A percentile compares a stretch with the other conserved stretches of the same genome.
Conservation (phyloP, 2,113 vertebrate genomes). For the Nansenia antarctica region DNA sequence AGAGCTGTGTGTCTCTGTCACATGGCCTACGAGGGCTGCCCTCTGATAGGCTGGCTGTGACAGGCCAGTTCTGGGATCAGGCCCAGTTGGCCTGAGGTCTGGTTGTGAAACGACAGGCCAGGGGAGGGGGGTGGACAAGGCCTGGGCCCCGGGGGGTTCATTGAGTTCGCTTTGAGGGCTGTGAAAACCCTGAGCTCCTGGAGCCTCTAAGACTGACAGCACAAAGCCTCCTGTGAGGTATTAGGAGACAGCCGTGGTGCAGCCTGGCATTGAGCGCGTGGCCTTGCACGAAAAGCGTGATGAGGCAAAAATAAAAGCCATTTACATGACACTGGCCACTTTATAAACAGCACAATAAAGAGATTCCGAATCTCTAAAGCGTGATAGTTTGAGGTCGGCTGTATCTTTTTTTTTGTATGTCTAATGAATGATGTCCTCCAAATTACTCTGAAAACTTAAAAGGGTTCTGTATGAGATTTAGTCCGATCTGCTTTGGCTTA, state of each 20-base stretch:
- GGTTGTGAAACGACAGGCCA: slow-evolving; percentile 54
- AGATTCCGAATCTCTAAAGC: slow-evolving; percentile 62
- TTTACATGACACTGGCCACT: slow-evolving; percentile 75
- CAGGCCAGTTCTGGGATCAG: slow-evolving; percentile 61
- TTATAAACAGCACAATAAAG: slow-evolving; percentile 63
- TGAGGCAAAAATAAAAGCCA: slow-evolving; percentile 69
- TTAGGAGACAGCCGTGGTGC: slow-evolving; percentile 62
- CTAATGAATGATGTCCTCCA: slow-evolving; percentile 65
- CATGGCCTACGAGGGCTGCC: slow-evolving; percentile 52
- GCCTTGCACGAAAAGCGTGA: slow-evolving; percentile 68
- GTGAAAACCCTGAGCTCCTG: slow-evolving; percentile 52
- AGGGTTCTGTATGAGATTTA: slow-evolving; percentile 60
- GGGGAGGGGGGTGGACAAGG: slow-evolving; percentile 33
- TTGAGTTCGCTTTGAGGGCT: slow-evolving; percentile 61
- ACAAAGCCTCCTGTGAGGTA: slow-evolving; percentile 69
- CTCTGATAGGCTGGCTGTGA: slow-evolving; percentile 57
- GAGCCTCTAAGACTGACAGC: slow-evolving; percentile 72
- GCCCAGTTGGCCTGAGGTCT: slow-evolving; percentile 64
- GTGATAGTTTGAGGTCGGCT: slow-evolving; percentile 47
- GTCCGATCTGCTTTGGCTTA: slow-evolving; percentile 55
- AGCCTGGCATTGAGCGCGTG: slow-evolving; percentile 63
- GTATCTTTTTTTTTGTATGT: slow-evolving; percentile 22
- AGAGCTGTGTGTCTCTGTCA: slow-evolving; percentile 50
- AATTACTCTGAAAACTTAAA: slow-evolving; percentile 68
- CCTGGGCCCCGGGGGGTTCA: slow-evolving; percentile 70